Evolutionary conservation across 2,888 invertebrate species (phyloP), one percentile per base, ranked within the genome.

Genomic region (Plebejus melissa): DNA sequence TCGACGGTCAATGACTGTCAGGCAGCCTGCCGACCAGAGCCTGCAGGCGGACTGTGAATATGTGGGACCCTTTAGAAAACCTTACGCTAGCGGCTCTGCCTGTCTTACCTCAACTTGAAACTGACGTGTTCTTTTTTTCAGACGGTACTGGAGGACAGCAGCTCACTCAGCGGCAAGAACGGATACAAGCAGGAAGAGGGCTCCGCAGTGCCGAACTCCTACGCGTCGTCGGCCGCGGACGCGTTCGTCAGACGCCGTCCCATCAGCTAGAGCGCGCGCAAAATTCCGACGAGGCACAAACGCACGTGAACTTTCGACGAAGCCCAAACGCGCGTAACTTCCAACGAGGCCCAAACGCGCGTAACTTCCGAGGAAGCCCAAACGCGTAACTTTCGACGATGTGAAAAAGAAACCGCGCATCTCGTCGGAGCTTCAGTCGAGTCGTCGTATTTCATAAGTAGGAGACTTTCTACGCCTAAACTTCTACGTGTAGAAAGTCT

Each of bases 81-180:
- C 32, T 2, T 22, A 22, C 22, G 32, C 32, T 2, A 32, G 32
- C 32, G 32, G 32, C 32, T 32, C 32, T 32, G 11, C 9, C 28
- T 11, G 4, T 22, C 4, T 28, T 60, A 4, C 28, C n/a, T 60
- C 28, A 4, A 28, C 16, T 65, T 1, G 1, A 65, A 65, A 65
- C 32, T 32, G 36, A 69, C n/a, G 3, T 74, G 9, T 38, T 50
- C 74, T 57, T 28, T 28, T 9, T 78, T 79, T 11, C 94, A 96
- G 96, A 95, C 96, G 79, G 94, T 97, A n/a, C 85, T 96, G 85
- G 96, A 90, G 57, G 91, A 90, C 36, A 84, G 83, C 80, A 87
- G 84, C 77, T 81, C 88, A 65, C 80, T 88, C 77, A 88, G 81
- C 80, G 89, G 89, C 79, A 89, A 88, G 83, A 88, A 88, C 81